Conservation (phyloP, 2,113 vertebrate genomes). For the Vidua macroura region DNA sequence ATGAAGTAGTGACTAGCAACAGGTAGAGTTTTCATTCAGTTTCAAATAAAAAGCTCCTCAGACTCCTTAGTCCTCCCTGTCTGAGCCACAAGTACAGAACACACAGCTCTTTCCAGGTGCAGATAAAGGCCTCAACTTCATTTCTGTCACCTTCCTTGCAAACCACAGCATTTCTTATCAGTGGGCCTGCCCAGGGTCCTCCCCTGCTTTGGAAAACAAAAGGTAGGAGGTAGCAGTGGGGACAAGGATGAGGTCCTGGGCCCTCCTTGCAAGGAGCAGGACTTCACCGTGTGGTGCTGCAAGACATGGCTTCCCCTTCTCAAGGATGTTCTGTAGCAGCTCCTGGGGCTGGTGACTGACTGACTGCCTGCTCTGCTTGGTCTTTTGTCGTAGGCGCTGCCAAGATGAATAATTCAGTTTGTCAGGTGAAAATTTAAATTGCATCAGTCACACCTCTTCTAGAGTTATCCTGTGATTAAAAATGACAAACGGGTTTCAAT, state of each 20-base stretch:
- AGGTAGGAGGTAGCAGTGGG: background rate
- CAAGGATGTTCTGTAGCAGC: background rate
- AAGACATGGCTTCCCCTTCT: background rate
- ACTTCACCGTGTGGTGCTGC: background rate
- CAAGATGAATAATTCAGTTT: background rate
- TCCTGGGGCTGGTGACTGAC: background rate
- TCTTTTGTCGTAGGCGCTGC: background rate
- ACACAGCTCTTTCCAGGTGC: background rate
- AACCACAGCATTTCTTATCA: background rate
- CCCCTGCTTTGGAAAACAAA: background rate
- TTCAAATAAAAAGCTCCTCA: background rate
- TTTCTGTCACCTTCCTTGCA: background rate
- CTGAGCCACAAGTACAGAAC: background rate
- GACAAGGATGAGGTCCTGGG: background rate
- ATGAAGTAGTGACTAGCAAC: background rate
- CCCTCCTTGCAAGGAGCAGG: background rate
- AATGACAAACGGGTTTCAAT: conserved; percentile 15
- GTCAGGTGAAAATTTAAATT: conserved; percentile 43
- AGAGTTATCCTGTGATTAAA: conserved; percentile 46
- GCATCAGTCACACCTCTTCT: conserved; percentile 6
- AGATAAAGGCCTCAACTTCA: background rate
- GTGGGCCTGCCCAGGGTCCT: background rate
- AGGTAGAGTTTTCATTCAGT: background rate
- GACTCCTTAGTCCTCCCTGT: background rate
- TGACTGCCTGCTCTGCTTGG: background rate